Percentiles rank a stretch among this genome's conserved stretches.
These are phyloP conservation scores for Rapana venosa DNA, from an alignment of 2,888 invertebrate genomes.

Conservation along the genomic window DNA sequence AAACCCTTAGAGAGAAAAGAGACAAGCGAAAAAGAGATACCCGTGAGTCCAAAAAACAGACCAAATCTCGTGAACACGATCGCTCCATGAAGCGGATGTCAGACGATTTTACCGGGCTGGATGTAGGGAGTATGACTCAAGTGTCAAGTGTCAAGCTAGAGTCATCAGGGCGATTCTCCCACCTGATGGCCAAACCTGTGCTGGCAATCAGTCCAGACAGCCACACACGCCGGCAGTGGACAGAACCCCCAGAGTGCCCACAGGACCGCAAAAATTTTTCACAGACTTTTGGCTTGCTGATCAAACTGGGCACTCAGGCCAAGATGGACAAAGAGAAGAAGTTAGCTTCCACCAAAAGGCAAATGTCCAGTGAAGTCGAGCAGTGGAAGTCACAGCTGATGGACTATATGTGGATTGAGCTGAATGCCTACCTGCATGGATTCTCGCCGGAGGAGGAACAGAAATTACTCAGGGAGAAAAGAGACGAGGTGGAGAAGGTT, in stretches of 20 bases:
- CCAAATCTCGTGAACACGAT: conserved; percentile 61
- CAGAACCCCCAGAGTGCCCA: conserved; percentile 60
- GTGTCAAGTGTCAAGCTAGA: conserved; percentile 57
- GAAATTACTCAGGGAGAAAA: conserved; percentile 87
- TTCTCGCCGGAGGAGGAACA: conserved; percentile 85
- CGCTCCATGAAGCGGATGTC: conserved; percentile 61
- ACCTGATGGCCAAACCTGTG: conserved; percentile 43
- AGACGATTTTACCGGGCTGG: conserved; percentile 52
- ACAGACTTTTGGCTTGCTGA: conserved; percentile 86
- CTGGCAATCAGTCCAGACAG: conserved; percentile 46
- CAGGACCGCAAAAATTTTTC: conserved; percentile 70
- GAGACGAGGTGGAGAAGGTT: conserved; percentile 85
- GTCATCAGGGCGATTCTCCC: conserved; percentile 61
- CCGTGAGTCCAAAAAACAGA: conserved; percentile 63
- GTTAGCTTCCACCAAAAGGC: conserved; percentile 64
- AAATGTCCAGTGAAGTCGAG: conserved; percentile 88
- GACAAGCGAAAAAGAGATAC: conserved; percentile 63
- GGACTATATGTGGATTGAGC: conserved; percentile 93
- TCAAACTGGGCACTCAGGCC: conserved; percentile 82
- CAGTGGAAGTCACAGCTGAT: conserved; percentile 92
- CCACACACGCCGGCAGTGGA: conserved; percentile 47
- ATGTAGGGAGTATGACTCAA: conserved; percentile 54
- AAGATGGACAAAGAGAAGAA: conserved; percentile 72
- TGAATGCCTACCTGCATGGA: conserved; percentile 85
- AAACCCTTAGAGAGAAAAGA: conserved; percentile 57